Conservation (phyloP, 1,140 invertebrate species). For the Heterodera schachtii region DNA sequence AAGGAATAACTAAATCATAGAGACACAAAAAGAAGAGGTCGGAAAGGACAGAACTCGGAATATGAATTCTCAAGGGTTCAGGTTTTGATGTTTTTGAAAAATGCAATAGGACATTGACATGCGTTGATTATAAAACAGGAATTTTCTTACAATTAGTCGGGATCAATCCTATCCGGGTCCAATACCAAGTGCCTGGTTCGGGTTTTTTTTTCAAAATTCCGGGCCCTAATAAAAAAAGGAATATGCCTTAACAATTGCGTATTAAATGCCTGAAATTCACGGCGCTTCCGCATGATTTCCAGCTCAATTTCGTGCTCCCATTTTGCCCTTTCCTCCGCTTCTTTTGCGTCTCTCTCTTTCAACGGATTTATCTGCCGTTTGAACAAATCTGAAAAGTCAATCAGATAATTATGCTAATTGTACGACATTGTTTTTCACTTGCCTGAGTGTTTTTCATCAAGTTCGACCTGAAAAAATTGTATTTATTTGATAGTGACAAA, state of each 20-base stretch:
- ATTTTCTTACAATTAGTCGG: too few relatives aligned
- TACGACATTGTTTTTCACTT: neutral
- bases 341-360: conserved; percentile 27
- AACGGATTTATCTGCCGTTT: neutral
- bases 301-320: conserved; percentile 38
- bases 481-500: neutral
- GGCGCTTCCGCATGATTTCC: conserved; percentile 42
- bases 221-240: too few relatives aligned
- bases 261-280: conserved; percentile 23
- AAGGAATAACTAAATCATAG: conserved; percentile 16
- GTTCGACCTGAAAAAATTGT: neutral
- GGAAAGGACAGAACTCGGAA: too few relatives aligned
- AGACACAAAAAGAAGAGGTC: too few relatives aligned
- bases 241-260: too few relatives aligned
- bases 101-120: too few relatives aligned
- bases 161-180: conserved; percentile 12
- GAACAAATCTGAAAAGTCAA: neutral
- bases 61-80: too few relatives aligned
- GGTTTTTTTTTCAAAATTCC: conserved; percentile 8
- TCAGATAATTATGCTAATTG: too few relatives aligned
- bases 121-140: too few relatives aligned
- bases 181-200: too few relatives aligned
- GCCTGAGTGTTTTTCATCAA: neutral
- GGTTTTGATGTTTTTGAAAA: too few relatives aligned
- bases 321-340: conserved; percentile 38